These are phyloP conservation scores for Paraplagusia blochii DNA, from an alignment of 2,113 vertebrate genomes.

Conservation along the genomic window DNA sequence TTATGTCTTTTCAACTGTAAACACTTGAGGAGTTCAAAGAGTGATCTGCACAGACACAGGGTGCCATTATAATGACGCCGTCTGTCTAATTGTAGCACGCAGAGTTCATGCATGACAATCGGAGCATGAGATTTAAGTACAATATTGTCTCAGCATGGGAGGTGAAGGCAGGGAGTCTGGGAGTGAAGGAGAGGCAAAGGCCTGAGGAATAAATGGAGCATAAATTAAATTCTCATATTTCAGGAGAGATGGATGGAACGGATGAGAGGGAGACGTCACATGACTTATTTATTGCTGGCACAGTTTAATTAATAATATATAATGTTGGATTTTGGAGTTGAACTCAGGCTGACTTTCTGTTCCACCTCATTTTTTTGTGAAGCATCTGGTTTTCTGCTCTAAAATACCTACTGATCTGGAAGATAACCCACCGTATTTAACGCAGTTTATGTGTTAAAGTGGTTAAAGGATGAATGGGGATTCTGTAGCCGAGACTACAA, in stretches of 20 bases:
- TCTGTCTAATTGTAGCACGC: slow-evolving; percentile 71
- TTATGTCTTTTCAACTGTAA: slow-evolving; percentile 70
- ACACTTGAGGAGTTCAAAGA: slow-evolving; percentile 76
- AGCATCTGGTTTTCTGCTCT: no score
- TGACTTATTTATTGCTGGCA: slow-evolving; percentile 34
- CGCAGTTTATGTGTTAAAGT: no score
- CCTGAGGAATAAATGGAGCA: slow-evolving; percentile 78
- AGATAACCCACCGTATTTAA: no score
- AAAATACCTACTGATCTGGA: no score
- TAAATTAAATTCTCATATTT: slow-evolving; percentile 72
- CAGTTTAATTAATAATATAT: slow-evolving; percentile 4
- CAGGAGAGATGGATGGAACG: slow-evolving; percentile 46
- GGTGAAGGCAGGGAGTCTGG: slow-evolving; percentile 61
- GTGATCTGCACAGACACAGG: slow-evolving; percentile 62
- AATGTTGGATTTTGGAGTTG: background rate
- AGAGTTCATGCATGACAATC: slow-evolving; percentile 69
- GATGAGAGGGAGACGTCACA: slow-evolving; percentile 12
- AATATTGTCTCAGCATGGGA: slow-evolving; percentile 79
- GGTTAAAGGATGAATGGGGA: no score
- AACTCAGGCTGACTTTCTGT: no score
- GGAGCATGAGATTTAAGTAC: slow-evolving; percentile 81
- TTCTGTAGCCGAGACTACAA: no score
- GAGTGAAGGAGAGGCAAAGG: slow-evolving; percentile 61
- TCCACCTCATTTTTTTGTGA: no score
- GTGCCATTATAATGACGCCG: slow-evolving; percentile 73